A percentile compares a stretch with the other conserved stretches of the same genome.
Evolutionary conservation across 2,888 invertebrate genomes (phyloP).

Genomic region (Epistrophe grossulariae): DNA sequence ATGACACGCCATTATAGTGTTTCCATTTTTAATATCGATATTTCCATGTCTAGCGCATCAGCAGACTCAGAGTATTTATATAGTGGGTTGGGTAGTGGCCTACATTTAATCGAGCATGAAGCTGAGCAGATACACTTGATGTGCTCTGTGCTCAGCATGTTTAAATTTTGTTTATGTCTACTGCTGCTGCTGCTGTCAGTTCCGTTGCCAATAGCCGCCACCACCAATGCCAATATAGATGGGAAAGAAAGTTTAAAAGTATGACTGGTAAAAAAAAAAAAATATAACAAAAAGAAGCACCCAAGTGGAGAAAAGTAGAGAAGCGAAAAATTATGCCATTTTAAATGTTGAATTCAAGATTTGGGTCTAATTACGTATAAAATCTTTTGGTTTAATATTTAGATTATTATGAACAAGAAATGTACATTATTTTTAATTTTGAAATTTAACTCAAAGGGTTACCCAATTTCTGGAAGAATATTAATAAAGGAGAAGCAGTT

Average conservation of each 20-base stretch:
- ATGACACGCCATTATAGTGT: constrained; percentile 48
- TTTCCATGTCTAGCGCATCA: constrained; percentile 55
- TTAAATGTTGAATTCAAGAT: neutral
- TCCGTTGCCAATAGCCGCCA: neutral
- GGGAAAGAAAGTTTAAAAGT: constrained; percentile 25
- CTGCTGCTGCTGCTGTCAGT: constrained; percentile 1
- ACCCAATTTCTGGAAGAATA: too few relatives aligned
- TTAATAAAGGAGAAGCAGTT: too few relatives aligned
- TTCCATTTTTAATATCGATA: constrained; percentile 56
- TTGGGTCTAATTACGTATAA: neutral
- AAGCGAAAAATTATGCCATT: constrained; percentile 15
- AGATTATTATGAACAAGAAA: neutral
- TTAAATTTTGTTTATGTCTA: constrained; percentile 23
- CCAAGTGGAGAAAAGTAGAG: neutral
- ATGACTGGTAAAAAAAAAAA: neutral
- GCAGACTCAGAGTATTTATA: neutral
- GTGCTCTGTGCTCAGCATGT: constrained; percentile 19
- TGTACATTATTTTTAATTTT: neutral
- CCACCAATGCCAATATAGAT: neutral
- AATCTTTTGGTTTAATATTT: neutral
- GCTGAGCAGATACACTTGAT: constrained; percentile 44
- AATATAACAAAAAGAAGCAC: neutral
- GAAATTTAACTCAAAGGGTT: neutral
- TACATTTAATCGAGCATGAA: constrained; percentile 49
- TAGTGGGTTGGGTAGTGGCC: constrained; percentile 1